A percentile compares a stretch with the other conserved stretches of the same genome.
Conservation (phyloP, 2,888 invertebrate species). For the Argyresthia goedartella region DNA sequence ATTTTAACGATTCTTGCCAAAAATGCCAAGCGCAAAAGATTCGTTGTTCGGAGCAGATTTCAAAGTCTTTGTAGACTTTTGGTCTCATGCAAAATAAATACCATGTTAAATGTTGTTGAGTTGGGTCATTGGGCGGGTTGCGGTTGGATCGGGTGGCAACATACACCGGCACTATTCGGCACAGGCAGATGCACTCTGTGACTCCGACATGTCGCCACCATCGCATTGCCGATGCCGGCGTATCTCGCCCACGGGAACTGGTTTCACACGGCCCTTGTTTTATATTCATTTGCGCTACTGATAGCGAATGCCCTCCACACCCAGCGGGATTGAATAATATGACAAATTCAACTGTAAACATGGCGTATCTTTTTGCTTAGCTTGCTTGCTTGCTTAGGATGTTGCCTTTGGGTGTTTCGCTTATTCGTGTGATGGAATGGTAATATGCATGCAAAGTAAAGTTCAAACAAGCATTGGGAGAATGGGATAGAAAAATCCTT, state of each 20-base stretch:
- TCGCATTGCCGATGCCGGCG: slow-evolving; percentile 16
- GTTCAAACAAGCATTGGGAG: slow-evolving; percentile 23
- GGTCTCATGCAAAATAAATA: no score
- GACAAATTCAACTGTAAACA: neutral
- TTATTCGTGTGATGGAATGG: neutral
- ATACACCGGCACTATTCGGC: no score
- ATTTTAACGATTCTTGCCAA: no score
- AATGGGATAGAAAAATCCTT: slow-evolving; percentile 45
- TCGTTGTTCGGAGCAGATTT: no score
- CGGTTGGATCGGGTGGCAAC: no score
- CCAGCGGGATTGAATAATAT: neutral
- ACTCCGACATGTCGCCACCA: no score
- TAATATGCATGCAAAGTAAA: slow-evolving; percentile 15
- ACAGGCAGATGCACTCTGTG: no score
- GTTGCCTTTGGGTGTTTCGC: neutral
- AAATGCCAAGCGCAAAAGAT: no score
- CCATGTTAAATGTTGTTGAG: no score
- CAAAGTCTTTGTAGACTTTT: no score
- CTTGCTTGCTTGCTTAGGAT: neutral
- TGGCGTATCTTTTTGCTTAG: neutral
- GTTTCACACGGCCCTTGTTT: slow-evolving; percentile 29
- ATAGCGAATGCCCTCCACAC: slow-evolving; percentile 1
- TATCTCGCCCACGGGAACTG: slow-evolving; percentile 45
- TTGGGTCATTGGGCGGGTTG: no score
- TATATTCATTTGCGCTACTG: slow-evolving; percentile 14